Conservation (phyloP, 2,113 vertebrate genomes). For the Stomatorhinus ivindoensis region DNA sequence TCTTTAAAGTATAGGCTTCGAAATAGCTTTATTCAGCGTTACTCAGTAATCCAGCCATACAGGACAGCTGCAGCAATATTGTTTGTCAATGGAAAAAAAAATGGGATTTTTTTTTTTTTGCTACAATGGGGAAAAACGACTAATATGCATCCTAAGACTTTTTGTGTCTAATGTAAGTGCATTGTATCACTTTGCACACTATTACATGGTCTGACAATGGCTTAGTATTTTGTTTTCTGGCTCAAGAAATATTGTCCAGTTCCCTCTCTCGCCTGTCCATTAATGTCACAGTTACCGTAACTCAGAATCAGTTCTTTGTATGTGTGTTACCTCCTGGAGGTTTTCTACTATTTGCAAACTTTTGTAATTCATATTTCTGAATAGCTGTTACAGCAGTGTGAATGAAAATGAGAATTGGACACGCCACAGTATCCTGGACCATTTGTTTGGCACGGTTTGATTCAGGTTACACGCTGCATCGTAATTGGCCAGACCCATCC, state of each 20-base stretch:
- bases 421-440: conserved; percentile 77
- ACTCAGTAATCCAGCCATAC: neutral
- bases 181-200: neutral
- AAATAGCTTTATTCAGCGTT: neutral
- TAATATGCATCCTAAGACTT: neutral
- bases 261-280: conserved; percentile 65
- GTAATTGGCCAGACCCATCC: conserved; percentile 57
- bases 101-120: neutral
- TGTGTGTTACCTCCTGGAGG: conserved; percentile 59
- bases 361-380: conserved; percentile 89
- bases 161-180: conserved; percentile 15
- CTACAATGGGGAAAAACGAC: neutral
- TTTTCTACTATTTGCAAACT: conserved; percentile 91
- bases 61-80: neutral
- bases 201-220: conserved; percentile 28
- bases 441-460: conserved; percentile 75
- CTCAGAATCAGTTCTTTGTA: conserved; percentile 55
- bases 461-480: conserved; percentile 70
- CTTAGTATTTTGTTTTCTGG: conserved; percentile 26
- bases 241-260: conserved; percentile 39
- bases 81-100: neutral
- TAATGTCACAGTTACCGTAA: conserved; percentile 62
- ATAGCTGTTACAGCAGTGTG: conserved; percentile 69
- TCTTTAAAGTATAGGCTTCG: neutral
- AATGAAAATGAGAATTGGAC: conserved; percentile 67